phyloP scores from a whole-genome alignment of 1,140 invertebrate species.

The Scaptomyza montana region DNA sequence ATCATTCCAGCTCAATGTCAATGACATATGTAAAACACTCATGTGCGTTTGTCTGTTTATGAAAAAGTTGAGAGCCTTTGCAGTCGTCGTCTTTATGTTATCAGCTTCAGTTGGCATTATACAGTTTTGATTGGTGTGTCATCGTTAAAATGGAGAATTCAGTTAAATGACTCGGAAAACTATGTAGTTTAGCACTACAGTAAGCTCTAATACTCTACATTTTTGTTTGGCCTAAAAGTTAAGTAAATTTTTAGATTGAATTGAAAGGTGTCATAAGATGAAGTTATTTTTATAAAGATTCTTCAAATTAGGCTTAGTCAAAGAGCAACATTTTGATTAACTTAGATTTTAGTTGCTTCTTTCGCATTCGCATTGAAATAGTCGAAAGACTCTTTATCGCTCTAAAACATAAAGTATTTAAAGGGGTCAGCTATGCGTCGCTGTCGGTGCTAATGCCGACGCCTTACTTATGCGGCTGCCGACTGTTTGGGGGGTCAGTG shows the following conservation, averaged over 20 bases:
- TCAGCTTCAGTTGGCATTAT: conserved; percentile 57
- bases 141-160: conserved; percentile 65
- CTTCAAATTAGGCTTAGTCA: neutral
- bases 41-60: conserved; percentile 51
- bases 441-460: conserved; percentile 57
- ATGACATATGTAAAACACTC: conserved; percentile 60
- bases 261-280: too few species aligned
- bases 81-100: conserved; percentile 52
- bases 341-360: neutral
- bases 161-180: conserved; percentile 54
- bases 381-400: neutral
- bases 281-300: neutral
- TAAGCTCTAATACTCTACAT: conserved; percentile 13
- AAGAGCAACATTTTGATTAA: neutral
- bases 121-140: conserved; percentile 70
- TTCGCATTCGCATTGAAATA: conserved; percentile 3
- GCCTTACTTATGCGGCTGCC: conserved; percentile 53
- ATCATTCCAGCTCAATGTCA: conserved; percentile 61
- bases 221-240: neutral
- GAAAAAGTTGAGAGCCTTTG: conserved; percentile 68
- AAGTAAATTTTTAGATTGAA: neutral
- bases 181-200: conserved; percentile 4
- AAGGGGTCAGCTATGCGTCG: conserved; percentile 48
- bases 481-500: conserved; percentile 40
- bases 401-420: conserved; percentile 23